These are phyloP conservation scores for Tethea ocularis DNA, from an alignment of 2,888 invertebrate genomes.

Conservation along the genomic window DNA sequence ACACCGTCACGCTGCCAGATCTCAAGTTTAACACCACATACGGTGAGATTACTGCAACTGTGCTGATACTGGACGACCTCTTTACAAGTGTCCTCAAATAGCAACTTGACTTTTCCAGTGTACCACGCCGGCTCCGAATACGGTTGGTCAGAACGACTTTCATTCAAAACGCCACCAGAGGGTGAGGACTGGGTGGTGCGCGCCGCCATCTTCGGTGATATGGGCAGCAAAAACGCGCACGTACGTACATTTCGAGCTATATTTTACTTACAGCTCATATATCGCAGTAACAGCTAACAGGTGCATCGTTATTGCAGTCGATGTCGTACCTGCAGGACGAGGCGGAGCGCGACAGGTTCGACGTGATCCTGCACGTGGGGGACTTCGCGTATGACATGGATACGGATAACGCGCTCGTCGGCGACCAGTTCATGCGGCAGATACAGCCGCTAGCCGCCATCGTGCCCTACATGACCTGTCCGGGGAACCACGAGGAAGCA, in stretches of 20 bases:
- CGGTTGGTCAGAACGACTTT: conserved; percentile 93
- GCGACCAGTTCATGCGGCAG: conserved; percentile 97
- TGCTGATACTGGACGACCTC: conserved; percentile 13
- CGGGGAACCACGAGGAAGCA: conserved; percentile 95
- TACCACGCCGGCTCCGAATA: conserved; percentile 91
- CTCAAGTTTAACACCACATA: conserved; percentile 86
- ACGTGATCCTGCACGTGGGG: conserved; percentile 95
- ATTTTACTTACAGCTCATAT: background rate
- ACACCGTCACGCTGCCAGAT: conserved; percentile 86
- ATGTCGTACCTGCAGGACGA: conserved; percentile 93
- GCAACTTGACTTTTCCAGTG: conserved; percentile 66
- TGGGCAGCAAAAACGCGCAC: conserved; percentile 96
- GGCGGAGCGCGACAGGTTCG: conserved; percentile 90
- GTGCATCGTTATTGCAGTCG: conserved; percentile 72
- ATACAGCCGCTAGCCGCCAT: conserved; percentile 94
- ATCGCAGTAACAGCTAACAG: background rate
- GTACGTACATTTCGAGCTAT: conserved; percentile 43
- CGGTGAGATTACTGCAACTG: conserved; percentile 57
- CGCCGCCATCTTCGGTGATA: conserved; percentile 95
- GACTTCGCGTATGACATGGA: conserved; percentile 98
- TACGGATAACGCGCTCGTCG: conserved; percentile 90
- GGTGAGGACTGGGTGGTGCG: conserved; percentile 90
- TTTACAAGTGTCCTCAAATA: background rate
- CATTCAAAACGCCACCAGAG: conserved; percentile 88
- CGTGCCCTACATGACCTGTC: conserved; percentile 96